Base-by-base conservation (phyloP, 2,888 invertebrate genomes). In the Ptychoptera contaminata region DNA sequence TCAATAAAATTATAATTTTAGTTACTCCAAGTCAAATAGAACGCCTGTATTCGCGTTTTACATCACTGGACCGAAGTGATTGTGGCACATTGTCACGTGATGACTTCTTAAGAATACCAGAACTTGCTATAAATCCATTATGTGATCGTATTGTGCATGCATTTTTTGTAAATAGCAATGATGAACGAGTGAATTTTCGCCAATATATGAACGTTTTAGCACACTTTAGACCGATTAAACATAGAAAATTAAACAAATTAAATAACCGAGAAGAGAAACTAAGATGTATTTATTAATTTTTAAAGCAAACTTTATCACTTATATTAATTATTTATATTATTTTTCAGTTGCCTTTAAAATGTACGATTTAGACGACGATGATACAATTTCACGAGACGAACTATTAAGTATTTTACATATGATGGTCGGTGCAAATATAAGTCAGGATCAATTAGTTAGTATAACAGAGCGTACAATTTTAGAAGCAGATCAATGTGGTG, bases 341-440 rank as follows among this genome's bases (percentile, higher is more conserved):
- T 52, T 74, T 74, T 16, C 67, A 94, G 93, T 97, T 77, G 97
- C 98, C 7, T 98, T 98, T 66, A 93, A 93, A 63, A 94, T 99
- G 91, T 98, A 99, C 61, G 98, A 98, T 66, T 70, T 98, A 65
- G 97, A 98, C 65, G 92, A 91, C 62, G 97, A 98, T 68, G 91
- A 93, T 55, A 79, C 84, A 59, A 94, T 97, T 50, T 93, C 94
- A 16, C 77, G 91, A 47, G 96, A 97, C 60, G 98, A 99, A 66
- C 71, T 98, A 38, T 67, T 98, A 43, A 92, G 93, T 32, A 96
- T 98, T 54, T 69, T 98, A 16, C 96, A 97, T 60, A 97, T 97
- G 96, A 97, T 98, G 98, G 98, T 98, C 49, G 98, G 98, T 41
- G 93, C 93, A 2, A 98, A 98, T 62, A 98, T 85, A 58, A 90